Evolutionary conservation across 1,140 invertebrate species (phyloP).

Genomic region (Bradysia coprophila): DNA sequence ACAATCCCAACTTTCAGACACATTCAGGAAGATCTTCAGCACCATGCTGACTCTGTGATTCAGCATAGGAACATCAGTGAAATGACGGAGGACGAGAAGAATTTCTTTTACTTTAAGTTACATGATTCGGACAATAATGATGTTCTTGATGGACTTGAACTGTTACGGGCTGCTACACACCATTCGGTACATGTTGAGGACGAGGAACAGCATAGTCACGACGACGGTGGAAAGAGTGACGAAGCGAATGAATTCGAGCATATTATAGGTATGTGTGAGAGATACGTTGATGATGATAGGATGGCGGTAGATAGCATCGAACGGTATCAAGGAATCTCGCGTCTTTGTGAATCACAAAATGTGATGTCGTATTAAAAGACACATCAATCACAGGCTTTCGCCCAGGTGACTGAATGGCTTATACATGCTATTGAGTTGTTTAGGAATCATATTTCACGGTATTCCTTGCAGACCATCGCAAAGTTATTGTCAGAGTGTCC

Average conservation of each 20-base stretch:
- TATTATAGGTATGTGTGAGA: background rate
- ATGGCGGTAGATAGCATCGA: too few relatives aligned
- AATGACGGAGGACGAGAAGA: slow-evolving; percentile 47
- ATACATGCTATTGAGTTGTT: too few relatives aligned
- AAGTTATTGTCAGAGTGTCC: too few relatives aligned
- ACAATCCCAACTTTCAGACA: slow-evolving; percentile 9
- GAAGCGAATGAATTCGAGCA: background rate
- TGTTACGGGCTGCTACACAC: slow-evolving; percentile 42
- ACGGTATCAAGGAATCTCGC: background rate
- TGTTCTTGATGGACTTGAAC: slow-evolving; percentile 57
- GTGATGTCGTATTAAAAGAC: too few relatives aligned
- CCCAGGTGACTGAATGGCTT: too few relatives aligned
- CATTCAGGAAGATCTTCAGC: slow-evolving; percentile 44
- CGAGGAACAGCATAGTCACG: background rate
- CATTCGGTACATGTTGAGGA: background rate
- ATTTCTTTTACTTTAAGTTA: slow-evolving; percentile 37
- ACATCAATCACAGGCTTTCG: too few relatives aligned
- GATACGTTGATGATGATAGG: background rate
- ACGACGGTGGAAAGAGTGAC: background rate
- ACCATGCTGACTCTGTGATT: too few relatives aligned
- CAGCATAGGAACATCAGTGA: slow-evolving; percentile 29
- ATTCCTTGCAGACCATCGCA: too few relatives aligned
- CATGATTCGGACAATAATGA: slow-evolving; percentile 45
- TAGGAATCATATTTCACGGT: too few relatives aligned
- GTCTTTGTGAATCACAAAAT: too few relatives aligned